These are phyloP conservation scores for Malthinus flaveolus DNA, from an alignment of 2,888 invertebrate species.

Conservation along the genomic window DNA sequence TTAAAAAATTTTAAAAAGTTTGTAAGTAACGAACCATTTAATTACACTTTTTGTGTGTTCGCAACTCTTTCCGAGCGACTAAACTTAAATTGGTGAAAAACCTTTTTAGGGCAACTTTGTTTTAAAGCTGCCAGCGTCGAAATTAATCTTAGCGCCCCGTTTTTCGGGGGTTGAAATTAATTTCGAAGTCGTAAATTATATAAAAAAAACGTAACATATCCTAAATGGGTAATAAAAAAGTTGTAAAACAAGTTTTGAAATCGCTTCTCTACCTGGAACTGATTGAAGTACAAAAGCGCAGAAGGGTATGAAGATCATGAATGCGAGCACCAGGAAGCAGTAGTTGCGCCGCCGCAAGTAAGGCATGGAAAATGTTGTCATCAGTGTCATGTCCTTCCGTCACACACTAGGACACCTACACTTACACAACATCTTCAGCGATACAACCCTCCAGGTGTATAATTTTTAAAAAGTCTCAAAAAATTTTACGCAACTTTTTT, in stretches of 20 bases:
- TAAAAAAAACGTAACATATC: not conserved
- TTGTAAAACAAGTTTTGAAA: constrained; percentile 14
- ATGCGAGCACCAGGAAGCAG: constrained; percentile 60
- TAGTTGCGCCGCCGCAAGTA: constrained; percentile 61
- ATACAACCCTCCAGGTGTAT: constrained; percentile 5
- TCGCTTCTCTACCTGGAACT: constrained; percentile 55
- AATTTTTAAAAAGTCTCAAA: not conserved
- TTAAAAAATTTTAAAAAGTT: no score
- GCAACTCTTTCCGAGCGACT: no score
- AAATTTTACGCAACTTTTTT: constrained; percentile 5
- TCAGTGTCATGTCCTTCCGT: constrained; percentile 45
- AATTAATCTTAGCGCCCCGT: not conserved
- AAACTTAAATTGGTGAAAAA: no score
- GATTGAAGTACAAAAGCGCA: constrained; percentile 59
- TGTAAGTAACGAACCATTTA: no score
- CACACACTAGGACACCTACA: constrained; percentile 25
- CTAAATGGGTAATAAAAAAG: constrained; percentile 9
- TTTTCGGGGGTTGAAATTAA: not conserved
- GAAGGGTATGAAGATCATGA: constrained; percentile 62
- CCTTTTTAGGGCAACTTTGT: no score
- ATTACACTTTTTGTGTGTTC: no score
- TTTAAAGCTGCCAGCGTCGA: no score
- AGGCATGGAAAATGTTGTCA: constrained; percentile 50
- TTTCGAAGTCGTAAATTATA: not conserved
- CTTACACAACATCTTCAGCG: constrained; percentile 20